These are phyloP conservation scores for Epizoanthus stellaris DNA, from an alignment of 92 coral and sea anemone species.

Conservation along the genomic window DNA sequence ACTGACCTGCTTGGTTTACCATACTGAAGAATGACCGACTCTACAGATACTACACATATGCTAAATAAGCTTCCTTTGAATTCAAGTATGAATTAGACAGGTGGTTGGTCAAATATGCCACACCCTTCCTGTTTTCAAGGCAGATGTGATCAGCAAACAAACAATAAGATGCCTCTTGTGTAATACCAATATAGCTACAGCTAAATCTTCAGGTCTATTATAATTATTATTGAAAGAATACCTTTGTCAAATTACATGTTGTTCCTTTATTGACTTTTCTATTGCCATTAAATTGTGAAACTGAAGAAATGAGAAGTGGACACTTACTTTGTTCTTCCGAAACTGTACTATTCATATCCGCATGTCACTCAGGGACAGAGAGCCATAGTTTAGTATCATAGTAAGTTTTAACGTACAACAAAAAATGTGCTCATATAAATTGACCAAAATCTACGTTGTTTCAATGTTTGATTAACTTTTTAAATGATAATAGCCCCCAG, in stretches of 20 bases:
- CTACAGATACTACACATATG: neutral
- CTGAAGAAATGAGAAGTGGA: neutral
- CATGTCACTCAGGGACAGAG: neutral
- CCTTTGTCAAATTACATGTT: neutral
- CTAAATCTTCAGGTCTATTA: neutral
- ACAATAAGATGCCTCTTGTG: neutral
- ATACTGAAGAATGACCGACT: neutral
- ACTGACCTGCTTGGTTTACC: conserved; percentile 42
- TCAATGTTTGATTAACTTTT: conserved; percentile 13
- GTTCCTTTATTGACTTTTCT: neutral
- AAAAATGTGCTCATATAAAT: too few relatives aligned
- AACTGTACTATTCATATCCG: too few relatives aligned
- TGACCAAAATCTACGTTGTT: neutral
- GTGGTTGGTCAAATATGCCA: conserved; percentile 12
- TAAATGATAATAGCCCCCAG: neutral
- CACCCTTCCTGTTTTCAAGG: conserved; percentile 36
- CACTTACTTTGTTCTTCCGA: neutral
- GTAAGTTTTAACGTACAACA: too few relatives aligned
- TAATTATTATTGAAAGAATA: neutral
- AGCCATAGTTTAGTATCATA: too few relatives aligned
- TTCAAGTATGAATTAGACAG: conserved; percentile 10
- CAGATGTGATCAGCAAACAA: conserved; percentile 32
- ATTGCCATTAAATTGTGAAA: neutral
- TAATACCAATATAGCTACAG: neutral
- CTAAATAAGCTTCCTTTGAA: neutral